Base-by-base conservation (phyloP, 1,140 invertebrate genomes). In the Formica exsecta region DNA sequence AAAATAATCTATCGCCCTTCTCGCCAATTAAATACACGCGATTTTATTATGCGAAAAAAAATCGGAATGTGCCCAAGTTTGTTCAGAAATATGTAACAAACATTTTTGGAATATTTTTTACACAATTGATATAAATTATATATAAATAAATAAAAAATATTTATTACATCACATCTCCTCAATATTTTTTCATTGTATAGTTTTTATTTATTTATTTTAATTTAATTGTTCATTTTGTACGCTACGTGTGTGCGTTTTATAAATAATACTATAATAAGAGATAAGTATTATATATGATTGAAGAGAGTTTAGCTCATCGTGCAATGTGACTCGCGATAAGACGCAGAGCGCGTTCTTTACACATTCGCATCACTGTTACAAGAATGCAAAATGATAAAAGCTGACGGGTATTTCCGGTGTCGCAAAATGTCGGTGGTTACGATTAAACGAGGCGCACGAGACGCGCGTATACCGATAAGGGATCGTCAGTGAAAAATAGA, bases 311-410 rank as follows among this genome's bases (percentile, higher is more conserved):
- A 44, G 54, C 16, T 83, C 38, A 22, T 73, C 68, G 68, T 22
- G 68, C 36, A 74, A 61, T 13, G 41, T 29, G 41, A 65, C 36
- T 65, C 81, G 73, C 73, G 81, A 76, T 85, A 85, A 85, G 48
- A 48, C 44, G 66, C 65, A 38, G 7, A 7, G 41, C 41, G 11
- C 36, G 16, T 25, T 71, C 13, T 54, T 57, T 51, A 1, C 75
- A 22, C 19, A 57, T 6, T n/a, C 25, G 38, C 77, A 22, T 71
- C 51, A 11, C 16, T 38, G 65, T 32, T 38, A 38, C 68, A 74
- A 38, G 38, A 83, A 83, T 73, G 54, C 38, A 41, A 51, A 76
- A 9, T 16, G 71, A 85, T 85, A 85, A 76, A 76, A 85, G 36
- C 44, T 25, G 32, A 32, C 62, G 32, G 38, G 48, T 57, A 66